These are phyloP conservation scores for Pygoscelis adeliae DNA, from an alignment of 2,113 vertebrate species.

Conservation along the genomic window DNA sequence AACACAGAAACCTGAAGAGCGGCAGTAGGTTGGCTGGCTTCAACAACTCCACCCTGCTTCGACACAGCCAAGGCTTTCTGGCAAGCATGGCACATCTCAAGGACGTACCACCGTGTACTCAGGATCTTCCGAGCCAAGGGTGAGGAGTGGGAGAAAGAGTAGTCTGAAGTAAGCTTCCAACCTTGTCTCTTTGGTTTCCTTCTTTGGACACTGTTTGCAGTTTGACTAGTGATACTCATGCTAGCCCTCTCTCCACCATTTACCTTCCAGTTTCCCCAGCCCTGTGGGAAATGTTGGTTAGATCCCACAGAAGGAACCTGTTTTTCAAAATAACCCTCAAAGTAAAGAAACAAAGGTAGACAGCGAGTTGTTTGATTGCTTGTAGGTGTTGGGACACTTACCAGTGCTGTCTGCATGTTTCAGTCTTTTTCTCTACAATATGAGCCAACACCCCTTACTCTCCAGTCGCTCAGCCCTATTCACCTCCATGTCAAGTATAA, in stretches of 20 bases:
- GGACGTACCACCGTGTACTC: fast-evolving
- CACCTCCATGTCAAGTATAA: fast-evolving
- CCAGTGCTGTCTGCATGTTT: neutral
- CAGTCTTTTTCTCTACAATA: neutral
- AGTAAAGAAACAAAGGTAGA: neutral
- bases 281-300: neutral
- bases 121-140: neutral
- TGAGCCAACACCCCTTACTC: neutral
- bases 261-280: neutral
- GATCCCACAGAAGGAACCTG: neutral
- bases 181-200: neutral
- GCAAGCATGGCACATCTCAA: neutral
- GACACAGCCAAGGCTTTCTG: neutral
- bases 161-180: neutral
- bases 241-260: neutral
- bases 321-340: neutral
- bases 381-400: neutral
- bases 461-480: neutral
- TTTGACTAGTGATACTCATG: neutral
- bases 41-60: neutral
- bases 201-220: neutral
- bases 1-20: neutral
- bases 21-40: neutral
- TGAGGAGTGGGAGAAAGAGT: neutral
- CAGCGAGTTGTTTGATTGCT: neutral